These are phyloP conservation scores for Menura novaehollandiae DNA, from an alignment of 2,113 vertebrate species.

Conservation along the genomic window DNA sequence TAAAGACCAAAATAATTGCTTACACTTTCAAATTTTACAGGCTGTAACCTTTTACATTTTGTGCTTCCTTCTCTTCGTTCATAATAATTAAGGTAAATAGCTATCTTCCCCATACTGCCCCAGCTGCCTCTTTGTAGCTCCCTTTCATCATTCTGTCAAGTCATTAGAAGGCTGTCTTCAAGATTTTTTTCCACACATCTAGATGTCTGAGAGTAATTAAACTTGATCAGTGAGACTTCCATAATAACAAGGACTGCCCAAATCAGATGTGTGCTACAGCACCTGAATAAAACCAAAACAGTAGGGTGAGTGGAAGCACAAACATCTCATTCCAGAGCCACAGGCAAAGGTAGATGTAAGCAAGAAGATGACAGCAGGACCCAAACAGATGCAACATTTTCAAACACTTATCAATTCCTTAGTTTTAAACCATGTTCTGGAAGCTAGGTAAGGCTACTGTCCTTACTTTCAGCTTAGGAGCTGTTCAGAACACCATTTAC, in stretches of 20 bases:
- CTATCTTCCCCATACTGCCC: background rate
- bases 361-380: background rate
- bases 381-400: background rate
- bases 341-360: background rate
- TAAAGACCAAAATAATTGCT: background rate
- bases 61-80: background rate
- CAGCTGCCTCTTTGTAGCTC: background rate
- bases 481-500: background rate
- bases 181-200: background rate
- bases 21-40: background rate
- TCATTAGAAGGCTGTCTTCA: background rate
- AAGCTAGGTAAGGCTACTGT: background rate
- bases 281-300: background rate
- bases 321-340: background rate
- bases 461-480: background rate
- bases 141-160: background rate
- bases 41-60: background rate
- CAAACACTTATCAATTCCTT: background rate
- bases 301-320: background rate
- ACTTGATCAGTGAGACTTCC: background rate
- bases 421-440: background rate
- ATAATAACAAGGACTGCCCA: background rate
- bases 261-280: background rate
- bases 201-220: slow-evolving; percentile 4
- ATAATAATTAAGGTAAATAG: background rate